Conservation (phyloP, 2,113 vertebrate genomes). For the Hemiprocne comata region DNA sequence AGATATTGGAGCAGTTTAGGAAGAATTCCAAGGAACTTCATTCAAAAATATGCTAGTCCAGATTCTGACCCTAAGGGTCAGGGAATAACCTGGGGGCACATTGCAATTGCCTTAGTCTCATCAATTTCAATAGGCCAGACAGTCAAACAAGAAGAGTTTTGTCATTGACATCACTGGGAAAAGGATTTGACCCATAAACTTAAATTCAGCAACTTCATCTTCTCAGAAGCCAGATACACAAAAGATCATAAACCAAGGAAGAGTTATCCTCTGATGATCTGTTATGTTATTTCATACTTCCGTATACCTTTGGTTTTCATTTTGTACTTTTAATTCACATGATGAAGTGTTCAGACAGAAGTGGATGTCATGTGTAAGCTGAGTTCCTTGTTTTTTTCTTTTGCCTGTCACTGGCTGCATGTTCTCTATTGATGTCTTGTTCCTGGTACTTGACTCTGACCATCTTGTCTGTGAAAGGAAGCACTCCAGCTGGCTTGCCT, state of each 20-base stretch:
- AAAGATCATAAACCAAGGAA: background rate
- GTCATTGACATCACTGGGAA: background rate
- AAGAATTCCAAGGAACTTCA: background rate
- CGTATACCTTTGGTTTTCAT: slow-evolving; percentile 8
- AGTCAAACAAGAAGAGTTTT: background rate
- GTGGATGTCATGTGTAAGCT: slow-evolving; percentile 64
- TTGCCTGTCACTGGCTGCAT: slow-evolving; percentile 76
- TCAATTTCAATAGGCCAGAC: background rate
- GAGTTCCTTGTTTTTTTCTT: slow-evolving; percentile 77
- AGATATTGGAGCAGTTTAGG: background rate
- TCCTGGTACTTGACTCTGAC: slow-evolving; percentile 78
- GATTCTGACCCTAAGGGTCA: background rate
- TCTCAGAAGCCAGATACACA: background rate
- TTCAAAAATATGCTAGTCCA: background rate
- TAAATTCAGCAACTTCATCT: background rate
- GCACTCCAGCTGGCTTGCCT: slow-evolving; percentile 76
- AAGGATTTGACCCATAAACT: background rate
- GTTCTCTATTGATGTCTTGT: slow-evolving; percentile 79
- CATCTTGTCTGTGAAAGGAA: slow-evolving; percentile 82
- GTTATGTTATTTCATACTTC: slow-evolving; percentile 2
- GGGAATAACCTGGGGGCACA: background rate
- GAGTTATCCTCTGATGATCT: background rate
- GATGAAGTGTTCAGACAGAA: slow-evolving; percentile 60
- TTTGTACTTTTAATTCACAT: slow-evolving; percentile 41
- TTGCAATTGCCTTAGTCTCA: background rate